A percentile compares a stretch with the other conserved stretches of the same genome.
These are phyloP conservation scores for Numida meleagris DNA, from an alignment of 2,113 vertebrate genomes.

Conservation along the genomic window DNA sequence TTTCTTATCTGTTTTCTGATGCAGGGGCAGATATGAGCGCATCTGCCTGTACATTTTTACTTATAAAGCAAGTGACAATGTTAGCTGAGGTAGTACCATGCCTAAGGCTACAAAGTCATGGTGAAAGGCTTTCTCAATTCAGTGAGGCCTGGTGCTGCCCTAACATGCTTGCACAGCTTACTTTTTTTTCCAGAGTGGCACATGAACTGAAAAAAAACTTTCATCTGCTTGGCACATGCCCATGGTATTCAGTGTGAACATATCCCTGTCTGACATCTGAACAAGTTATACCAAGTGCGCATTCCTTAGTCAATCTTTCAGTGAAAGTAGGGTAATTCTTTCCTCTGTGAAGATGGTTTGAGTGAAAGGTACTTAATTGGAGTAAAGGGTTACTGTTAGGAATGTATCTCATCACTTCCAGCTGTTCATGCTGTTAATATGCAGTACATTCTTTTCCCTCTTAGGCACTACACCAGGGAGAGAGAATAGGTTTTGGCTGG, in stretches of 20 bases:
- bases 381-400: neutral
- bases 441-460: neutral
- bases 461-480: neutral
- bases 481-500: neutral
- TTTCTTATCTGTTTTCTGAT: neutral
- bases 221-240: constrained; percentile 23
- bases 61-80: neutral
- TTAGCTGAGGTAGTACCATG: neutral
- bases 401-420: neutral
- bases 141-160: neutral
- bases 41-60: neutral
- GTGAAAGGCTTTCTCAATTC: neutral
- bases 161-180: neutral
- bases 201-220: neutral
- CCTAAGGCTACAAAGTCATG: constrained; percentile 7
- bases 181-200: neutral
- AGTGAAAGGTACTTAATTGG: constrained; percentile 12
- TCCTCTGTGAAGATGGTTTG: neutral
- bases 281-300: neutral
- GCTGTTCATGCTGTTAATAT: neutral
- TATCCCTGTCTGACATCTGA: neutral
- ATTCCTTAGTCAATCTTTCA: neutral
- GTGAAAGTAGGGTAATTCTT: neutral
- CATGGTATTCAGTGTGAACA: neutral
- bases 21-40: neutral